phyloP scores from a whole-genome alignment of 1,140 invertebrate species.

The Palaemon carinicauda region DNA sequence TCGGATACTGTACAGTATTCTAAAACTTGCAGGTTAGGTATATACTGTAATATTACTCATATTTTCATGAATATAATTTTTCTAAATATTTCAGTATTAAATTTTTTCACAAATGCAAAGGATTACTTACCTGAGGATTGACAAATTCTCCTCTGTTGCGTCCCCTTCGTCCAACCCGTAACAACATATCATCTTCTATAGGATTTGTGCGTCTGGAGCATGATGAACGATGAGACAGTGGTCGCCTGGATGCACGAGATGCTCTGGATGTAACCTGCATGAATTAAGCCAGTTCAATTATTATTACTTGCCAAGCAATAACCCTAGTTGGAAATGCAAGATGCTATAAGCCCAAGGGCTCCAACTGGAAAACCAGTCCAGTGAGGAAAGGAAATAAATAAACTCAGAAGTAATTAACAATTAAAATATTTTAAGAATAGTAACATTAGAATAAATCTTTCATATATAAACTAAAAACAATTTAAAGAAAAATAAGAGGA shows the following conservation, averaged over 20 bases:
- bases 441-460: too few relatives aligned
- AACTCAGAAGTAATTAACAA: too few relatives aligned
- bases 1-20: background rate
- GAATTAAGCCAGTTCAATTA: background rate
- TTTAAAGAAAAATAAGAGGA: too few relatives aligned
- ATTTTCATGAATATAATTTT: background rate
- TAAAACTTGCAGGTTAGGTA: background rate
- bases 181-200: slow-evolving; percentile 67
- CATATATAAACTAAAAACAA: too few relatives aligned
- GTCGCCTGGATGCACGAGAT: slow-evolving; percentile 27
- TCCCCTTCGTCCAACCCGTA: slow-evolving; percentile 68
- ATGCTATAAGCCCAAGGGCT: too few relatives aligned
- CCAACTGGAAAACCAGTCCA: too few relatives aligned
- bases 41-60: background rate
- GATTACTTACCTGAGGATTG: slow-evolving; percentile 68
- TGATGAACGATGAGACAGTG: slow-evolving; percentile 53
- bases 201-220: slow-evolving; percentile 56
- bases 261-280: slow-evolving; percentile 25
- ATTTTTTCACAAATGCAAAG: too few relatives aligned
- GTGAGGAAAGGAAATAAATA: too few relatives aligned
- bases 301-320: too few relatives aligned
- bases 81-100: too few relatives aligned
- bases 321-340: too few relatives aligned
- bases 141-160: slow-evolving; percentile 70
- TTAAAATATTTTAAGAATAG: too few relatives aligned